Evolutionary conservation across 1,140 invertebrate species (phyloP).

Genomic region (Lordiphosa mommai): DNA sequence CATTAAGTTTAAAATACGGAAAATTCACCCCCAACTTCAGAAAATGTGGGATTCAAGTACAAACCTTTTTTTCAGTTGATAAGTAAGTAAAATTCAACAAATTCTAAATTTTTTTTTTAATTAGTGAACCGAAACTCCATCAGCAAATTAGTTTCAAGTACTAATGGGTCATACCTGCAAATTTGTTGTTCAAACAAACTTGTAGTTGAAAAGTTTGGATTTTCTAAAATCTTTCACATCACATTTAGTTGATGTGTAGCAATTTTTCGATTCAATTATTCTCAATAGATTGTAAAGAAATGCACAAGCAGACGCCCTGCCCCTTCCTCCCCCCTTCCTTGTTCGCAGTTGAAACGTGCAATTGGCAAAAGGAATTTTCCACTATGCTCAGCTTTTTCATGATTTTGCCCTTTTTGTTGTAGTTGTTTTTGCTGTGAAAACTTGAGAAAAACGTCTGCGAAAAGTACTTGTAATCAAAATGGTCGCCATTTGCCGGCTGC

Average conservation of each 20-base stretch:
- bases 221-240: constrained; percentile 1
- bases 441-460: constrained; percentile 53
- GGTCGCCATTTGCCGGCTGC: constrained; percentile 13
- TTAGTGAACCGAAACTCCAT: no score
- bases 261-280: constrained; percentile 71
- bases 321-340: constrained; percentile 1
- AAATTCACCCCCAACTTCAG: no score
- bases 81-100: no score
- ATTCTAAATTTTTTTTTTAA: no score
- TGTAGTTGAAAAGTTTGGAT: not conserved
- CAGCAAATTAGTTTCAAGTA: no score
- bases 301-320: constrained; percentile 34
- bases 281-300: constrained; percentile 35
- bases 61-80: no score
- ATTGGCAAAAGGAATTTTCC: constrained; percentile 53
- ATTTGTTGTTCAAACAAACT: no score
- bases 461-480: constrained; percentile 67
- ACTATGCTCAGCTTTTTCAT: constrained; percentile 11
- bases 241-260: constrained; percentile 39
- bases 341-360: constrained; percentile 39
- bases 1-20: no score
- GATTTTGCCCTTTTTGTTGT: constrained; percentile 1
- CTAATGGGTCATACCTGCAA: no score
- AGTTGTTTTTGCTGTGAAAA: constrained; percentile 22
- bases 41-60: no score